A percentile compares a stretch with the other conserved stretches of the same genome.
phyloP scores from a whole-genome alignment of 2,888 invertebrate genomes.

The Polydesmus complanatus region DNA sequence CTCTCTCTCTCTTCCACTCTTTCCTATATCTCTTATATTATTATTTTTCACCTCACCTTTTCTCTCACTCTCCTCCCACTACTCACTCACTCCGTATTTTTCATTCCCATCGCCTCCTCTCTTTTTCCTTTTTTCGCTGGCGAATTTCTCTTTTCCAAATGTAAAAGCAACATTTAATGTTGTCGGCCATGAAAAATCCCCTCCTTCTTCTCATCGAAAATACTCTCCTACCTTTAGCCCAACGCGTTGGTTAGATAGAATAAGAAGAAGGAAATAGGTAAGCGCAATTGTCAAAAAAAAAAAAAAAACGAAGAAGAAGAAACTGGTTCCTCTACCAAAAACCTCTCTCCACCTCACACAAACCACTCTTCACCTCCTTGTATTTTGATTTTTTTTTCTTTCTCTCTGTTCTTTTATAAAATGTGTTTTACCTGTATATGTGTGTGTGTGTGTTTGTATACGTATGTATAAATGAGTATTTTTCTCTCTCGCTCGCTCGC shows the following conservation, averaged over 20 bases:
- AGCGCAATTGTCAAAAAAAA: neutral
- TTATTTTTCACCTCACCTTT: neutral
- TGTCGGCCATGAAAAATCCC: neutral
- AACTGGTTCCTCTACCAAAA: neutral
- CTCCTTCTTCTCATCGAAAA: neutral
- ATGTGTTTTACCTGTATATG: neutral
- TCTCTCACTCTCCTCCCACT: neutral
- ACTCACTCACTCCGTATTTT: neutral
- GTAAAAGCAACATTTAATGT: neutral
- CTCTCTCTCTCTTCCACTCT: neutral
- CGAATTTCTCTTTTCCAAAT: neutral
- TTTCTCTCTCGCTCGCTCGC: neutral
- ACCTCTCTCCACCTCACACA: neutral
- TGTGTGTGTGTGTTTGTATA: neutral
- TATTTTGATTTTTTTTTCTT: neutral
- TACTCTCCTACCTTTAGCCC: too few species aligned
- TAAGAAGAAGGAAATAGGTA: neutral
- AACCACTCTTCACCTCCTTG: neutral
- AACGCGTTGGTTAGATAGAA: too few species aligned
- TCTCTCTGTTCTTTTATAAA: neutral
- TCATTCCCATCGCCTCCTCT: neutral
- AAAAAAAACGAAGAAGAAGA: neutral
- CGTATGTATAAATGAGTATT: neutral
- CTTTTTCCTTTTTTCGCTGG: neutral
- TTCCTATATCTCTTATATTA: too few species aligned